Percentiles rank a stretch among this genome's conserved stretches.
Conservation (phyloP, 2,797 vertebrate genomes). For the Syngnathus acus region DNA sequence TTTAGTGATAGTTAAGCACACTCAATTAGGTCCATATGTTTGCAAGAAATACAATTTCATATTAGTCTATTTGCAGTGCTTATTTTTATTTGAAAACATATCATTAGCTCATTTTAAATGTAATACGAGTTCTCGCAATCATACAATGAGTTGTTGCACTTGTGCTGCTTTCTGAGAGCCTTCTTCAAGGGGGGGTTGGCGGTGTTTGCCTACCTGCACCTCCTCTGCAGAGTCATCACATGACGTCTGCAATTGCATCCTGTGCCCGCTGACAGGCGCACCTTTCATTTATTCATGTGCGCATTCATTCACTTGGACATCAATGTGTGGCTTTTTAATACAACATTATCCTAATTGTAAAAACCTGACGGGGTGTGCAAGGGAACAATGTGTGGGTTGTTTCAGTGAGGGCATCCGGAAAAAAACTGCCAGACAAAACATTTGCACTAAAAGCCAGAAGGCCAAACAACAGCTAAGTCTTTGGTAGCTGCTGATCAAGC, state of each 20-base stretch:
- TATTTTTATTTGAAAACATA: not conserved
- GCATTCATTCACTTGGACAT: conserved; percentile 2
- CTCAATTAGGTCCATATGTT: not conserved
- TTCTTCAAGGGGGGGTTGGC: not conserved
- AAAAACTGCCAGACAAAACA: not conserved
- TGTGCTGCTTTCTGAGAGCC: not conserved
- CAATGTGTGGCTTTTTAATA: not conserved
- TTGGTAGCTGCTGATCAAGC: not conserved
- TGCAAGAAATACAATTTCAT: not conserved
- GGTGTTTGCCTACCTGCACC: conserved; percentile 6
- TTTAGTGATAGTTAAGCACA: no score
- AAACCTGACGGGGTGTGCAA: not conserved
- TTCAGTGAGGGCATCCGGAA: not conserved
- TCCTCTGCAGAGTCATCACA: conserved; percentile 19
- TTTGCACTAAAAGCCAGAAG: not conserved
- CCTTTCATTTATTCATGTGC: conserved; percentile 32
- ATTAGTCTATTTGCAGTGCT: not conserved
- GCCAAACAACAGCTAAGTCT: not conserved
- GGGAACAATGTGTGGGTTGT: not conserved
- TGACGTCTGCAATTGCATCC: conserved; percentile 14
- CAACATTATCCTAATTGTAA: not conserved
- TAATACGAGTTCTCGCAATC: not conserved
- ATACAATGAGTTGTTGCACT: not conserved
- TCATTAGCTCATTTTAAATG: not conserved
- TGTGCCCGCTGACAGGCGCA: conserved; percentile 23